These are phyloP conservation scores for Cathartes aura DNA, from an alignment of 2,113 vertebrate species.

Conservation along the genomic window DNA sequence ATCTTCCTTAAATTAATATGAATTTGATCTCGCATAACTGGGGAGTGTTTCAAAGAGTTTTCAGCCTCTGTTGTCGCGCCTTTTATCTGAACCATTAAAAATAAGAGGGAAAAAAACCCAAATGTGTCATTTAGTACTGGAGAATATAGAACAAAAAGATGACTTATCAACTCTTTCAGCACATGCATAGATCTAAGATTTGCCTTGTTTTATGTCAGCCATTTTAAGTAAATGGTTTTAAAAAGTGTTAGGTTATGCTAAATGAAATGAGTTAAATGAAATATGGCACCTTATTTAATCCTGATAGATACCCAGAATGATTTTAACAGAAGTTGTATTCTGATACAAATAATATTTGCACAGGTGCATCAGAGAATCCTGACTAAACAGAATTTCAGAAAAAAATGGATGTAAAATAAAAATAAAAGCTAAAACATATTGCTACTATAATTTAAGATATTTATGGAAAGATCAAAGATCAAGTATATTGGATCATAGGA, in stretches of 20 bases:
- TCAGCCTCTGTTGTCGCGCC: constrained; percentile 21
- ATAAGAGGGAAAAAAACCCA: not conserved
- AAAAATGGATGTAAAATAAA: not conserved
- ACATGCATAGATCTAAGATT: not conserved
- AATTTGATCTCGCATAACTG: not conserved
- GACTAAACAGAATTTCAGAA: not conserved
- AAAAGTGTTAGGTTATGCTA: not conserved
- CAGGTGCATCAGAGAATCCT: not conserved
- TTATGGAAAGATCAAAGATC: not conserved
- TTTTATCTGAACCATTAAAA: constrained; percentile 50
- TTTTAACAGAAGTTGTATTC: not conserved
- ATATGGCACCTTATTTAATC: not conserved
- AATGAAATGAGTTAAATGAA: not conserved
- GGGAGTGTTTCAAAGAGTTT: constrained; percentile 33
- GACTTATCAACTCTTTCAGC: not conserved
- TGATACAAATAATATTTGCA: not conserved
- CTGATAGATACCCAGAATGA: not conserved
- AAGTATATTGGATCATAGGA: not conserved
- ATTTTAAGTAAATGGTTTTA: not conserved
- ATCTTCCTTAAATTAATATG: not conserved
- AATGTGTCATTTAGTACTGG: constrained; percentile 4
- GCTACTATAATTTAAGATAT: not conserved
- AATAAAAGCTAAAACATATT: not conserved
- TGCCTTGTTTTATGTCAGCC: not conserved
- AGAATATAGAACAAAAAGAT: not conserved